Conservation (phyloP, 2,797 vertebrate genomes). For the Stomatorhinus walkeri region DNA sequence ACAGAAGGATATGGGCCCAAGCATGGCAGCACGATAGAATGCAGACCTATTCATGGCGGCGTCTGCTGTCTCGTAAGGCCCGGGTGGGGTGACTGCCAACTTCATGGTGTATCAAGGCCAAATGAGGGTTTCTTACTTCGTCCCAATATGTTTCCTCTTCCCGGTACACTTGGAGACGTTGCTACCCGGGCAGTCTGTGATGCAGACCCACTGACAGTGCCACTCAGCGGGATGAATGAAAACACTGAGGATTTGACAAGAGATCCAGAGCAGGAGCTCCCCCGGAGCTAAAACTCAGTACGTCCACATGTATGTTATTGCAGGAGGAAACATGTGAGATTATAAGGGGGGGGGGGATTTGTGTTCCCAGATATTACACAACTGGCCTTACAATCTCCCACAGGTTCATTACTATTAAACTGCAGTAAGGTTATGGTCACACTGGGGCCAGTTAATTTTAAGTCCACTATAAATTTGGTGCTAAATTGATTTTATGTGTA, state of each 20-base stretch:
- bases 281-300: not conserved
- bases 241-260: slow-evolving; percentile 27
- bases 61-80: not conserved
- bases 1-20: not conserved
- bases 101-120: not conserved
- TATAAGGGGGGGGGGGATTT: not conserved
- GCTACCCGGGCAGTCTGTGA: not conserved
- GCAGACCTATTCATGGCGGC: not conserved
- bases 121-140: not conserved
- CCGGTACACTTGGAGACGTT: not conserved
- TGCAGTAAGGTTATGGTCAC: not conserved
- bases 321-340: not conserved
- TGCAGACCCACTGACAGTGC: slow-evolving; percentile 14
- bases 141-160: not conserved
- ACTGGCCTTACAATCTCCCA: not conserved
- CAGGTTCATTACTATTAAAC: not conserved
- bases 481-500: not conserved
- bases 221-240: slow-evolving; percentile 27
- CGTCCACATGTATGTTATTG: not conserved
- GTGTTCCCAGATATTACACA: not conserved
- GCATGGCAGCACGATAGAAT: not conserved
- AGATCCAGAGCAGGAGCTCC: slow-evolving; percentile 4
- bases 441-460: not conserved
- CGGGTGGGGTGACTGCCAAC: not conserved
- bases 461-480: not conserved